A percentile compares a stretch with the other conserved stretches of the same genome.
phyloP scores from a whole-genome alignment of 2,888 invertebrate species.

The Cyclophora albipunctata region DNA sequence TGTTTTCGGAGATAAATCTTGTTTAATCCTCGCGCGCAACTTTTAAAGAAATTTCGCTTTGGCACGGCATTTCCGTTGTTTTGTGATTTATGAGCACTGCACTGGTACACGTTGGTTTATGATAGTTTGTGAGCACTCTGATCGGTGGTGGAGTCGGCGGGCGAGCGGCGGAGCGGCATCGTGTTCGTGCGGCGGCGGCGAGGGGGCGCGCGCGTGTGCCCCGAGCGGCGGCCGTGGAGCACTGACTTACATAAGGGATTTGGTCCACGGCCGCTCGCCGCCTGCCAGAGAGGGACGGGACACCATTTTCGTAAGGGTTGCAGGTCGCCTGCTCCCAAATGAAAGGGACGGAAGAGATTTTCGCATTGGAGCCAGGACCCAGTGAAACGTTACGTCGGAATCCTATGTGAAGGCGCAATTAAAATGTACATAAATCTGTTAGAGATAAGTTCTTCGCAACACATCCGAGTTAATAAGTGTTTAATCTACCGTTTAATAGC shows the following conservation, averaged over 20 bases:
- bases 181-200: conserved; percentile 26
- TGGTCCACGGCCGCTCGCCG: conserved; percentile 53
- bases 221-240: conserved; percentile 33
- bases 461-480: conserved; percentile 46
- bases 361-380: conserved; percentile 44
- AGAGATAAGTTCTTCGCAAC: conserved; percentile 46
- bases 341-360: conserved; percentile 58
- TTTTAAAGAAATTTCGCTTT: conserved; percentile 45
- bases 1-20: conserved; percentile 51
- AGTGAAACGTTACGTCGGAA: conserved; percentile 49
- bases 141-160: conserved; percentile 27
- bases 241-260: conserved; percentile 74
- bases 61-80: conserved; percentile 36
- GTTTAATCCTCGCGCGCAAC: conserved; percentile 42
- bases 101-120: conserved; percentile 36
- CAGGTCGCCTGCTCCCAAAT: conserved; percentile 38
- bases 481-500: conserved; percentile 40
- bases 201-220: conserved; percentile 37
- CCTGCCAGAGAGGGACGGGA: conserved; percentile 51
- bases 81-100: conserved; percentile 34
- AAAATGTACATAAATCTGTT: conserved; percentile 63
- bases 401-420: conserved; percentile 69
- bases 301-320: conserved; percentile 51
- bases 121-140: conserved; percentile 36
- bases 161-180: conserved; percentile 39